Evolutionary conservation across 2,888 invertebrate genomes (phyloP).

Genomic region (Oligia latruncula): DNA sequence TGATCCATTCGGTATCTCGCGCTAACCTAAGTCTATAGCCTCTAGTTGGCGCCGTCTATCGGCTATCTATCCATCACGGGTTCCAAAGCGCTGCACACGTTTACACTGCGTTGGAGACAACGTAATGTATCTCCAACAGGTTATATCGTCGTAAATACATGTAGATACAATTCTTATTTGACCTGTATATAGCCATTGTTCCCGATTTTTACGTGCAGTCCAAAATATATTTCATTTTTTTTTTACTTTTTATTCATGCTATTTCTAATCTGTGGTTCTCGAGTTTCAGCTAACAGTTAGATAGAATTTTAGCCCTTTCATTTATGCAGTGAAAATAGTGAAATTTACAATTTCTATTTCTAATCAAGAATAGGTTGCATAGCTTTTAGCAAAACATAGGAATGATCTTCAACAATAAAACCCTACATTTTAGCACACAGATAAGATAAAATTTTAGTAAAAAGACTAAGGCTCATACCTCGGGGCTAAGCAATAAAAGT

Average conservation of each 20-base stretch:
- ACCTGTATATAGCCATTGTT: background rate
- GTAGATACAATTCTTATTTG: background rate
- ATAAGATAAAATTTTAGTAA: conserved; percentile 17
- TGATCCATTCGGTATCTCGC: conserved; percentile 43
- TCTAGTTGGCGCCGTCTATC: conserved; percentile 10
- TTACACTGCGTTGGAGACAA: conserved; percentile 35
- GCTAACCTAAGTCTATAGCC: conserved; percentile 22
- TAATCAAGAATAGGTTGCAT: background rate
- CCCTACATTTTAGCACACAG: background rate
- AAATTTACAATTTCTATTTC: background rate
- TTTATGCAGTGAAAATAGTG: background rate
- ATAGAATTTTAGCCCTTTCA: background rate
- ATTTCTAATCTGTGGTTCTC: background rate
- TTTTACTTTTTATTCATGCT: background rate
- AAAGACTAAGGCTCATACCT: conserved; percentile 12
- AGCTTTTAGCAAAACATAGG: background rate
- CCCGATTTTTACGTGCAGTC: background rate
- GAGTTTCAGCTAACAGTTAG: background rate
- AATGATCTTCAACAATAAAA: background rate
- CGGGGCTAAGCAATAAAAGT: conserved; percentile 48
- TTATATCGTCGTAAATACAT: conserved; percentile 23
- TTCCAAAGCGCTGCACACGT: conserved; percentile 42
- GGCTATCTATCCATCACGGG: conserved; percentile 44
- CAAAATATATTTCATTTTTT: background rate
- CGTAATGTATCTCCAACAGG: conserved; percentile 22